Base-by-base conservation (phyloP, 2,113 vertebrate species). In the Zootoca vivipara region DNA sequence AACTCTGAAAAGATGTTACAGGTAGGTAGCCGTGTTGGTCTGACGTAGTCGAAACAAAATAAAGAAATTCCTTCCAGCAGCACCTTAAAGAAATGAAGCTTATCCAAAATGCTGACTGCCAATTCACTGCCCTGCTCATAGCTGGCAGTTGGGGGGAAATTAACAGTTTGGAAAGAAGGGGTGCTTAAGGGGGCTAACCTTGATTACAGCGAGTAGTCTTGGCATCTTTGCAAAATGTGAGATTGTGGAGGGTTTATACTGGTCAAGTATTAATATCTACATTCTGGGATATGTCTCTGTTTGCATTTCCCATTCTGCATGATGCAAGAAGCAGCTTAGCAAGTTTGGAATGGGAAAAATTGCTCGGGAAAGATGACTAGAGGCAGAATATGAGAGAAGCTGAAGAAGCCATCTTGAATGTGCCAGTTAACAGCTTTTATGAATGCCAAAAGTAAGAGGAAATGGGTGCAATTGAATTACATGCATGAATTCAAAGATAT, bases 401-500 rank as follows among this genome's bases (percentile, higher is more conserved):
- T 0, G 24, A 33, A 58, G 35, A 90, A 85, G 83, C 0, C 2
- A 16, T 38, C 89, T 80, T 80, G 40, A 78, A 91, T 89, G 3
- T 87, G 3, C 4, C 85, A 33, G 33, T 78, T 93, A 85, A 1
- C 20, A 52, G 1, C 56, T 78, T 6, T 78, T 3, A n/a, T n/a
- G 20, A 64, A 83, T 81, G 26, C 0, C 84, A 79, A 83, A 85
- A 74, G 9, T 77, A 69, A 5, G 85, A 89, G 18, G 87, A 80
- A 0, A 0, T 77, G 5, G 67, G 1, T 56, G 78, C 35, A 79
- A 75, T 89, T 75, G 89, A 92, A 91, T 87, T 83, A 42, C 1
- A 46, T 70, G 13, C 22, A 91, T 87, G 85, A 89, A 87, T 90
- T n/a, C 82, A 69, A 73, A 93, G 72, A 33, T 74, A 78, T 88